A percentile compares a stretch with the other conserved stretches of the same genome.
Conservation (phyloP, 2,797 vertebrate genomes). For the Acipenser transmontanus region DNA sequence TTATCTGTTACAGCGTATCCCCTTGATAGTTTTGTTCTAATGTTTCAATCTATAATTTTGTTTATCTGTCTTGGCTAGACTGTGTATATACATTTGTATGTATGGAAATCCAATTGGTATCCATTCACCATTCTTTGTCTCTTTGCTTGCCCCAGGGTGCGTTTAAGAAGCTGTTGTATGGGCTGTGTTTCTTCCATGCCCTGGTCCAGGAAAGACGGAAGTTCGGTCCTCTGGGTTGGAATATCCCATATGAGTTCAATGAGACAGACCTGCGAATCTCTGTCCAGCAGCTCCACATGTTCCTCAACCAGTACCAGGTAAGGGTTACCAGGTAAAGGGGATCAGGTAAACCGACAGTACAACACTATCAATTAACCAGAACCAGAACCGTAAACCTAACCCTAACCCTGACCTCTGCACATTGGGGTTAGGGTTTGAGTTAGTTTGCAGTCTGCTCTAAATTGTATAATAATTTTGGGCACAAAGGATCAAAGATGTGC, state of each 20-base stretch:
- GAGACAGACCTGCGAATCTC: conserved; percentile 83
- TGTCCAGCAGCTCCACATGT: conserved; percentile 80
- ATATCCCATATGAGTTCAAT: conserved; percentile 84
- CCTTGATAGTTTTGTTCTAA: too few relatives aligned
- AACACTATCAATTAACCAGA: too few relatives aligned
- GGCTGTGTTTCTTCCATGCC: conserved; percentile 84
- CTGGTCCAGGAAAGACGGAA: conserved; percentile 78
- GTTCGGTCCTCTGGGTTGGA: conserved; percentile 85
- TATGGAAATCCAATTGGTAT: background rate
- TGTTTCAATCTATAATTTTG: too few relatives aligned
- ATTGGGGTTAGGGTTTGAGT: too few relatives aligned
- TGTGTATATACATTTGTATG: conserved; percentile 7
- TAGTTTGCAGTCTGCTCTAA: too few relatives aligned
- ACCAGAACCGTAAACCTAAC: too few relatives aligned
- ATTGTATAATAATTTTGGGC: too few relatives aligned
- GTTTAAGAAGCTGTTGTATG: conserved; percentile 78
- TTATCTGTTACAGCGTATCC: too few relatives aligned
- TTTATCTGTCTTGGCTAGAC: background rate
- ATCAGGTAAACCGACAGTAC: too few relatives aligned
- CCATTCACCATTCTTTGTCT: background rate
- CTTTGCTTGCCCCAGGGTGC: conserved; percentile 48
- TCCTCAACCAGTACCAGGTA: conserved; percentile 80
- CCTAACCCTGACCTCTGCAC: too few relatives aligned
- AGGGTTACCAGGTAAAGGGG: background rate
- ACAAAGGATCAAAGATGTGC: too few relatives aligned